A percentile compares a stretch with the other conserved stretches of the same genome.
Evolutionary conservation across 2,797 vertebrate genomes (phyloP).

Genomic region (Spheniscus humboldti): DNA sequence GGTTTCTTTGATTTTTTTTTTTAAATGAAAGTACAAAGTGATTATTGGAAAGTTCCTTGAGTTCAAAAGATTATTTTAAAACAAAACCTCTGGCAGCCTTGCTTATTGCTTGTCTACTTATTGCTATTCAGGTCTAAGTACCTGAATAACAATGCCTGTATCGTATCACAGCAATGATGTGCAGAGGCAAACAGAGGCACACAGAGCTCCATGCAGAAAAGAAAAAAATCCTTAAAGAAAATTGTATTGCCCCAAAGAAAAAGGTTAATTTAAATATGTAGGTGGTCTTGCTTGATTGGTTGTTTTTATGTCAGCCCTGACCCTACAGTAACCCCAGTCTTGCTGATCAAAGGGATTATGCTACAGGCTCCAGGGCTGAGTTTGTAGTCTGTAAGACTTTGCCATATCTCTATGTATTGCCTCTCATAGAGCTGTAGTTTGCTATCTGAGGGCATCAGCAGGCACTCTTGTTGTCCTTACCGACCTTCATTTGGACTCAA

Average conservation of each 20-base stretch:
- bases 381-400: neutral
- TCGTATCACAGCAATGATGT: neutral
- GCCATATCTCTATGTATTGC: neutral
- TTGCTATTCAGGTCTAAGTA: neutral
- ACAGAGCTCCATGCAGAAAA: neutral
- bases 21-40: neutral
- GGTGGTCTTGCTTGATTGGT: slow-evolving; percentile 63
- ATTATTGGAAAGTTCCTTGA: slow-evolving; percentile 2
- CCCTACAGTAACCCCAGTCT: slow-evolving; percentile 66
- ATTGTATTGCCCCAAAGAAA: neutral
- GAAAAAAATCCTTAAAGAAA: slow-evolving; percentile 16
- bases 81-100: neutral
- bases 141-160: neutral
- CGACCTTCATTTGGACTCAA: slow-evolving; percentile 16
- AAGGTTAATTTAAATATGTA: slow-evolving; percentile 64
- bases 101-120: neutral
- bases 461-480: neutral
- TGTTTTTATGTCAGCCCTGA: slow-evolving; percentile 69
- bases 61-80: neutral
- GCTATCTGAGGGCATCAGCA: neutral
- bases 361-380: slow-evolving; percentile 30
- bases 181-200: neutral
- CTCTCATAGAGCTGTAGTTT: neutral
- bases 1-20: neutral
- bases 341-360: slow-evolving; percentile 69